These are phyloP conservation scores for Amyelois transitella DNA, from an alignment of 1,140 invertebrate species.

Conservation along the genomic window DNA sequence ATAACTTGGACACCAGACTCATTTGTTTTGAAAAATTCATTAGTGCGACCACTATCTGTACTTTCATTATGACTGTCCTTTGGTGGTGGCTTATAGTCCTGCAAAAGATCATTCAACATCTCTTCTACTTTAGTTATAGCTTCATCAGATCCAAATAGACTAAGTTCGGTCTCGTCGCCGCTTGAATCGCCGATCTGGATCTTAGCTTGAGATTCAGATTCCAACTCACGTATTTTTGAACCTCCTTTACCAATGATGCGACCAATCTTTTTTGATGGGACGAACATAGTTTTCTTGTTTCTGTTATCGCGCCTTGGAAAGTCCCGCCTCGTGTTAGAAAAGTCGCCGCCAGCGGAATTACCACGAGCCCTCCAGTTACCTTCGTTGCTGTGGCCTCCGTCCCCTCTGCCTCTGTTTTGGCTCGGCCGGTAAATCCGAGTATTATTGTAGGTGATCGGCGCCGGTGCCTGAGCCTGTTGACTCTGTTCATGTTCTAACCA, in stretches of 20 bases:
- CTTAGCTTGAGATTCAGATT: conserved; percentile 66
- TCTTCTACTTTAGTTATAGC: conserved; percentile 72
- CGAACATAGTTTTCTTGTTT: conserved; percentile 47
- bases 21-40: conserved; percentile 46
- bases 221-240: conserved; percentile 82
- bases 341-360: conserved; percentile 4
- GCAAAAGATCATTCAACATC: conserved; percentile 74
- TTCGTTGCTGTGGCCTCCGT: conserved; percentile 24
- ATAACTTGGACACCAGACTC: conserved; percentile 46
- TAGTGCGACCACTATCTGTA: conserved; percentile 41
- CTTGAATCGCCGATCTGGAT: conserved; percentile 57
- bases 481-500: conserved; percentile 26
- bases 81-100: conserved; percentile 42
- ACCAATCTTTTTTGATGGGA: conserved; percentile 54
- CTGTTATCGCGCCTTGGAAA: conserved; percentile 21
- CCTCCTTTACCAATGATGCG: conserved; percentile 80
- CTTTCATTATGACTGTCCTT: conserved; percentile 20
- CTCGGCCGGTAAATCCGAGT: conserved; percentile 27
- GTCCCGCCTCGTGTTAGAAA: conserved; percentile 15
- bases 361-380: conserved; percentile 39
- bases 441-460: conserved; percentile 14
- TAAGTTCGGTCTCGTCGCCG: conserved; percentile 63
- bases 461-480: conserved; percentile 11
- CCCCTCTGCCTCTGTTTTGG: conserved; percentile 17
- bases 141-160: conserved; percentile 72